A percentile compares a stretch with the other conserved stretches of the same genome.
Evolutionary conservation across 2,888 invertebrate species (phyloP).

Genomic region (Morpho achilles): DNA sequence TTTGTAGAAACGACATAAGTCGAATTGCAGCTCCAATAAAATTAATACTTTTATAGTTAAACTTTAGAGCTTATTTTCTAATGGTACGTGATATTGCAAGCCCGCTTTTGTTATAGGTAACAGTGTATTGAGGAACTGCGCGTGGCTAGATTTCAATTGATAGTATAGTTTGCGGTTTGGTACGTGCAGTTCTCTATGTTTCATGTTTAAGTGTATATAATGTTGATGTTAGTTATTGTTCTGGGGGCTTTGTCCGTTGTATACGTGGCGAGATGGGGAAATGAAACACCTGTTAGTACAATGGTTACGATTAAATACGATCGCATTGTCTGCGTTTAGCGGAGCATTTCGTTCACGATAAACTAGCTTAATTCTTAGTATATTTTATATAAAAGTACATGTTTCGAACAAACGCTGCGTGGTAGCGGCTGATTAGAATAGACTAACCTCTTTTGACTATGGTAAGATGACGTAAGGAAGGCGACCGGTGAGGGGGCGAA

Average conservation of each 20-base stretch:
- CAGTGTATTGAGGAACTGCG: slow-evolving; percentile 34
- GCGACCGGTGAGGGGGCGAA: no score
- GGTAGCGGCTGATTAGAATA: no score
- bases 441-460: no score
- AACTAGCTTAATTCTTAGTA: no score
- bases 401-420: no score
- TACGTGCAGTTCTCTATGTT: slow-evolving; percentile 44
- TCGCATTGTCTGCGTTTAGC: slow-evolving; percentile 16
- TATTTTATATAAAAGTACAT: no score
- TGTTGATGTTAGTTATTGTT: slow-evolving; percentile 28
- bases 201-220: slow-evolving; percentile 26
- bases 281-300: slow-evolving; percentile 27
- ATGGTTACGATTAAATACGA: slow-evolving; percentile 21
- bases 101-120: slow-evolving; percentile 8
- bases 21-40: neutral
- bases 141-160: slow-evolving; percentile 60
- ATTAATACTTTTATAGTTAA: neutral
- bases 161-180: slow-evolving; percentile 54
- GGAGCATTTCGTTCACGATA: neutral
- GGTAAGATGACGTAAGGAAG: no score
- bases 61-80: slow-evolving; percentile 2
- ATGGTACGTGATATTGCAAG: neutral
- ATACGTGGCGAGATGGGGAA: slow-evolving; percentile 23
- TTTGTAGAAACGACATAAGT: neutral
- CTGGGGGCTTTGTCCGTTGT: slow-evolving; percentile 26